Percentiles rank a stretch among this genome's conserved stretches.
phyloP scores from a whole-genome alignment of 2,113 vertebrate genomes.

The Mus musculus region DNA sequence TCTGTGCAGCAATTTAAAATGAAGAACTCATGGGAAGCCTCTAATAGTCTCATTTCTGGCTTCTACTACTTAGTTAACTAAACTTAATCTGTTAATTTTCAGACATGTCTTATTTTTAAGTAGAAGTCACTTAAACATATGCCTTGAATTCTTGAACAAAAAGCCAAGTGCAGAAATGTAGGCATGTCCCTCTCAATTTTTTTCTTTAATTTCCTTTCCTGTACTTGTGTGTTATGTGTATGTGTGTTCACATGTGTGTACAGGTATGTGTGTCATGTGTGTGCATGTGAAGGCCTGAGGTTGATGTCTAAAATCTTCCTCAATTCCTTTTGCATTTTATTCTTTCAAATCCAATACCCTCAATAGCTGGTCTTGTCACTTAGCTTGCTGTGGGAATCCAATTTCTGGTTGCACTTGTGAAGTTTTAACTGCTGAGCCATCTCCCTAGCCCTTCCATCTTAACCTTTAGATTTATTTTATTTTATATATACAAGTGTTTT shows the following conservation, averaged over 20 bases:
- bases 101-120: constrained; percentile 70
- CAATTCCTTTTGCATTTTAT: neutral
- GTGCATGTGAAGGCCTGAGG: neutral
- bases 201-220: neutral
- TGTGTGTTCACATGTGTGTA: neutral
- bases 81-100: constrained; percentile 67
- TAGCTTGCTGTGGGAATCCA: neutral
- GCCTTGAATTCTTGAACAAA: constrained; percentile 5
- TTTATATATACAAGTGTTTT: neutral
- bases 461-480: neutral
- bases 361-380: neutral
- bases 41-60: constrained; percentile 59
- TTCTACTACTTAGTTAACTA: constrained; percentile 63
- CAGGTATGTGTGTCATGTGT: neutral
- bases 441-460: neutral
- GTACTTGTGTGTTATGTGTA: neutral
- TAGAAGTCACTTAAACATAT: constrained; percentile 62
- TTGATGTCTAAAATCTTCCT: neutral
- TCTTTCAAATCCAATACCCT: neutral
- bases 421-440: no score
- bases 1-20: constrained; percentile 36
- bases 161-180: neutral
- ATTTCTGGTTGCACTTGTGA: neutral
- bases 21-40: constrained; percentile 56
- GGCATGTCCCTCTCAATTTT: neutral